Conservation (phyloP, 2,797 vertebrate species). For the Poeciliopsis presidionis region DNA sequence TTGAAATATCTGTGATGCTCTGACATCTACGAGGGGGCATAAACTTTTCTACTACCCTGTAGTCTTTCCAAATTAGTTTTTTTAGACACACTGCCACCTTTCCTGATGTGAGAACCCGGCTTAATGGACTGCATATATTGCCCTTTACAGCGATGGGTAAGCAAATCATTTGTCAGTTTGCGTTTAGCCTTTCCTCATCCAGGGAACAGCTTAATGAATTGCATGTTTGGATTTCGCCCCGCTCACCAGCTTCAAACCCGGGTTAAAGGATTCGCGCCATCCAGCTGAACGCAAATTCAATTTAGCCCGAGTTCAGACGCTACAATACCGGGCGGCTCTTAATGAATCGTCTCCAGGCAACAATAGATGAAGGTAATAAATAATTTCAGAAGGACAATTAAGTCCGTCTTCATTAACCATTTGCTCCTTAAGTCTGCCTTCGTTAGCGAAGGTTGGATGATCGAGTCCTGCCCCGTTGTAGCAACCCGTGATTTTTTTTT, state of each 20-base stretch:
- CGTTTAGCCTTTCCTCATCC: slow-evolving; percentile 1
- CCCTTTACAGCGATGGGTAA: neutral
- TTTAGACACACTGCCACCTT: neutral
- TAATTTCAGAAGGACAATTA: slow-evolving; percentile 71
- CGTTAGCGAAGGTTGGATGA: slow-evolving; percentile 64
- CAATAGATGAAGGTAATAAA: slow-evolving; percentile 64
- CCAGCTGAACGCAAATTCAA: slow-evolving; percentile 49
- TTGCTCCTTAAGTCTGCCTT: slow-evolving; percentile 70
- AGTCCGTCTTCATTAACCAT: slow-evolving; percentile 65
- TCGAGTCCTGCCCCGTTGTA: slow-evolving; percentile 35
- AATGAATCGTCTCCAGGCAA: slow-evolving; percentile 63
- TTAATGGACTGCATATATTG: neutral
- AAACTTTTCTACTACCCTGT: neutral
- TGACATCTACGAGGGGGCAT: neutral
- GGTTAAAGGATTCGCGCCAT: slow-evolving; percentile 28
- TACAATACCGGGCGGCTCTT: slow-evolving; percentile 30
- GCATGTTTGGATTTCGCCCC: slow-evolving; percentile 16
- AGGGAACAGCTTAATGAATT: slow-evolving; percentile 6
- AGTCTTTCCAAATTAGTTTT: neutral
- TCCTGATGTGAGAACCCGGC: neutral
- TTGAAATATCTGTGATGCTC: neutral
- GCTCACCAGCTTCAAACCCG: slow-evolving; percentile 1
- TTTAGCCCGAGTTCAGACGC: slow-evolving; percentile 30
- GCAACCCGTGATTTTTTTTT: slow-evolving; percentile 15
- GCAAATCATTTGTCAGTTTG: slow-evolving; percentile 1